Conservation (phyloP, 1,140 invertebrate genomes). For the Drosophila littoralis region DNA sequence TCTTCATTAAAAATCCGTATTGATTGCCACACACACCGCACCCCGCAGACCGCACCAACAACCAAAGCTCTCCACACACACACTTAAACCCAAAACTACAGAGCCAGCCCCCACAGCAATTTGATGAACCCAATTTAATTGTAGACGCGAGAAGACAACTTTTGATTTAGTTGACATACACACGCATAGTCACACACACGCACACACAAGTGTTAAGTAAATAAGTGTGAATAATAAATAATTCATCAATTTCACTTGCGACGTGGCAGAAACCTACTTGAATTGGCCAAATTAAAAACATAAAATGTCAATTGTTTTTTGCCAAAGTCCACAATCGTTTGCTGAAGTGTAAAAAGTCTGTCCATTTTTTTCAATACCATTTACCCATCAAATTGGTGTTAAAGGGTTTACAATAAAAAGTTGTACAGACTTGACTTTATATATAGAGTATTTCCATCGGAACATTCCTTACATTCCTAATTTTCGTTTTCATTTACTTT, state of each 20-base stretch:
- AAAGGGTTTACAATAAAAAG: no score
- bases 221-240: constrained; percentile 10
- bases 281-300: background rate
- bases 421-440: no score
- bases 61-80: background rate
- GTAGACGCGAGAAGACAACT: constrained; percentile 2
- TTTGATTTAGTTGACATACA: constrained; percentile 32
- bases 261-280: background rate
- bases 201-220: constrained; percentile 12
- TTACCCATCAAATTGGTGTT: no score
- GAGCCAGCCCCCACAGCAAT: background rate
- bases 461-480: no score
- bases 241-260: constrained; percentile 3
- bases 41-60: background rate
- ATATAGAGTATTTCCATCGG: no score
- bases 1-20: constrained; percentile 81
- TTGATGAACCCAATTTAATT: constrained; percentile 19
- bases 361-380: no score
- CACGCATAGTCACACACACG: background rate
- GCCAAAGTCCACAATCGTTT: constrained; percentile 9
- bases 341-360: constrained; percentile 13
- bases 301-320: background rate
- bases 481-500: no score
- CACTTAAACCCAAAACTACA: background rate
- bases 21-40: constrained; percentile 57